phyloP scores from a whole-genome alignment of 2,888 invertebrate species.

The Eudemis profundana region DNA sequence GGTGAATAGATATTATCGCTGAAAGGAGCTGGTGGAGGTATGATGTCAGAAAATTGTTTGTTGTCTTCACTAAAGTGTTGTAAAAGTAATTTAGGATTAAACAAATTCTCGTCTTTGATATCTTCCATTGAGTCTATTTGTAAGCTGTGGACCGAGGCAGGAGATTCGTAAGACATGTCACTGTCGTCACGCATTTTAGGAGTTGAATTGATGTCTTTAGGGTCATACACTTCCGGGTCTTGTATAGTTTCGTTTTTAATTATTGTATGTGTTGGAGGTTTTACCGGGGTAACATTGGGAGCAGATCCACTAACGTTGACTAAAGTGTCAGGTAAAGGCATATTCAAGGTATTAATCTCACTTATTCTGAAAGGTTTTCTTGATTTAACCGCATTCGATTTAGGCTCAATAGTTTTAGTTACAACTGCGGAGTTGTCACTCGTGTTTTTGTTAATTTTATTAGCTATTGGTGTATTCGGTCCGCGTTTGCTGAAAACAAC shows the following conservation, averaged over 20 bases:
- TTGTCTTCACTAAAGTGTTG: slow-evolving; percentile 56
- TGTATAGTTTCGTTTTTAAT: slow-evolving; percentile 5
- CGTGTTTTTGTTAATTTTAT: slow-evolving; percentile 28
- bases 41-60: slow-evolving; percentile 51
- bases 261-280: not conserved
- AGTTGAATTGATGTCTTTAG: not conserved
- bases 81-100: slow-evolving; percentile 72
- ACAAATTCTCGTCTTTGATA: slow-evolving; percentile 52
- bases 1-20: slow-evolving; percentile 55
- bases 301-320: slow-evolving; percentile 39
- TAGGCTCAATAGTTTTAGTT: slow-evolving; percentile 13
- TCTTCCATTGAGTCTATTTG: slow-evolving; percentile 17
- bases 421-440: slow-evolving; percentile 2
- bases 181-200: not conserved
- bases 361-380: slow-evolving; percentile 69
- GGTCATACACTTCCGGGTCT: not conserved
- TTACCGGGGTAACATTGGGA: not conserved
- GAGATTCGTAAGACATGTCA: slow-evolving; percentile 19
- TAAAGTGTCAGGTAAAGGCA: slow-evolving; percentile 54
- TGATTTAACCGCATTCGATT: slow-evolving; percentile 46
- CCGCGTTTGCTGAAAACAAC: slow-evolving; percentile 51
- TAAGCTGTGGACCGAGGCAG: slow-evolving; percentile 25
- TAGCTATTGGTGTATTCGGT: slow-evolving; percentile 13
- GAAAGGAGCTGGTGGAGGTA: slow-evolving; percentile 72
- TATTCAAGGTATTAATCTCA: slow-evolving; percentile 62